Evolutionary conservation across 2,888 invertebrate species (phyloP), one percentile per base, ranked within the genome.

Genomic region (Pilophorus perplexus): DNA sequence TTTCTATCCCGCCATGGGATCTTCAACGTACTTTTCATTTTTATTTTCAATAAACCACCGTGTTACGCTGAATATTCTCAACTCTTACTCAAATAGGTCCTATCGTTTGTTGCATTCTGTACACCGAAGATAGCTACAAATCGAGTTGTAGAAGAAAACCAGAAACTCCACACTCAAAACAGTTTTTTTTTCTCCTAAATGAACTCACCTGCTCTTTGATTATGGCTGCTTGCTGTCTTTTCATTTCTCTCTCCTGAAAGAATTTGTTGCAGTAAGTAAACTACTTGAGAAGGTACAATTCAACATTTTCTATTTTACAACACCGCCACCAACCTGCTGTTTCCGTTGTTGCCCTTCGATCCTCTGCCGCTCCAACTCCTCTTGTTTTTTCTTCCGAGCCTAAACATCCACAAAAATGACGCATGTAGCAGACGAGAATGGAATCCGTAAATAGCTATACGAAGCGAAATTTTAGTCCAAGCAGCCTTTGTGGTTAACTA

Each of bases 151-250:
- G n/a, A n/a, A n/a, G n/a, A n/a, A n/a, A n/a, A n/a, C 52, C 25
- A 27, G 23, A 50, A 50, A 50, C 27, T 25, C 16, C 28, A 33
- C 33, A 33, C 33, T n/a, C n/a, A n/a, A n/a, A n/a, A n/a, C n/a
- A n/a, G n/a, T n/a, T n/a, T n/a, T n/a, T n/a, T n/a, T n/a, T n/a
- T n/a, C n/a, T n/a, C n/a, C n/a, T n/a, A n/a, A n/a, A n/a, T n/a
- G n/a, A 6, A 76, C 81, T 81, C 83, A 93, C 93, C 89, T 93
- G 93, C 80, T 93, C 93, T 80, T 93, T 93, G 73, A 92, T 81
- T 75, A 93, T 83, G 71, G 90, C 87, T 57, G 90, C 88, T 77
- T 93, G 93, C 76, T 93, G 92, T 75, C 92, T 82, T 79, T 93
- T 93, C 75, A 92, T 79, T 80, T 94, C 93, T 77, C 91, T 85